Percentiles rank a stretch among this genome's conserved stretches.
phyloP scores from a whole-genome alignment of 35 echinoderm and acorn worm species.

The Apostichopus parvimensis region DNA sequence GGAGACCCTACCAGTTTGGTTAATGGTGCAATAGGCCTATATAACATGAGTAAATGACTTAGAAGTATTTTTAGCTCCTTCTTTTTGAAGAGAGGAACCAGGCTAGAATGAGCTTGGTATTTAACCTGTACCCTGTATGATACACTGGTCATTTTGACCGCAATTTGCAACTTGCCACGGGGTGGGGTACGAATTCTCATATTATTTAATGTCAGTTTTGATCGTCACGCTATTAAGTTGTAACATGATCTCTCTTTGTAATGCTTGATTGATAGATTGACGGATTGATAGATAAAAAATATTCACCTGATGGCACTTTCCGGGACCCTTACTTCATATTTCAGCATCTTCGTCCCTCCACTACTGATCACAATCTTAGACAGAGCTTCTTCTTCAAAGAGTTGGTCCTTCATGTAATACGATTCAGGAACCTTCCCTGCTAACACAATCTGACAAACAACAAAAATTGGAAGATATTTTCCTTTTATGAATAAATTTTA shows the following conservation, averaged over 20 bases:
- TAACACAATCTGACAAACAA: constrained; percentile 30
- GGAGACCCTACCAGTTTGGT: too few relatives aligned
- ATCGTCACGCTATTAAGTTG: neutral
- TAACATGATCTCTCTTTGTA: neutral
- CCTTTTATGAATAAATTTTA: too few relatives aligned
- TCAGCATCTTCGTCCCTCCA: neutral
- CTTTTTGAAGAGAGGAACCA: too few relatives aligned
- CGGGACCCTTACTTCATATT: constrained; percentile 41
- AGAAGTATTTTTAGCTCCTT: too few relatives aligned
- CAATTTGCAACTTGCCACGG: too few relatives aligned
- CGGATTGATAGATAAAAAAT: neutral
- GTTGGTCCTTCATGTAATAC: constrained; percentile 27
- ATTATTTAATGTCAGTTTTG: neutral
- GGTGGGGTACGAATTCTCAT: neutral
- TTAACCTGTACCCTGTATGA: too few relatives aligned
- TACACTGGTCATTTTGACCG: too few relatives aligned
- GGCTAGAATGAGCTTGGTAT: too few relatives aligned
- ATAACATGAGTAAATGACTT: too few relatives aligned
- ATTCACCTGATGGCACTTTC: constrained; percentile 46
- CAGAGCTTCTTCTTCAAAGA: constrained; percentile 46
- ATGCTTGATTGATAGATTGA: too few relatives aligned
- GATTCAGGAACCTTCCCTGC: constrained; percentile 42
- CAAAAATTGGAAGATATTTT: neutral
- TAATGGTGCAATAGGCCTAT: too few relatives aligned
- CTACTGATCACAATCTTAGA: constrained; percentile 21